These are phyloP conservation scores for Philantomba maxwellii DNA, from an alignment of 2,113 vertebrate genomes.

Conservation along the genomic window DNA sequence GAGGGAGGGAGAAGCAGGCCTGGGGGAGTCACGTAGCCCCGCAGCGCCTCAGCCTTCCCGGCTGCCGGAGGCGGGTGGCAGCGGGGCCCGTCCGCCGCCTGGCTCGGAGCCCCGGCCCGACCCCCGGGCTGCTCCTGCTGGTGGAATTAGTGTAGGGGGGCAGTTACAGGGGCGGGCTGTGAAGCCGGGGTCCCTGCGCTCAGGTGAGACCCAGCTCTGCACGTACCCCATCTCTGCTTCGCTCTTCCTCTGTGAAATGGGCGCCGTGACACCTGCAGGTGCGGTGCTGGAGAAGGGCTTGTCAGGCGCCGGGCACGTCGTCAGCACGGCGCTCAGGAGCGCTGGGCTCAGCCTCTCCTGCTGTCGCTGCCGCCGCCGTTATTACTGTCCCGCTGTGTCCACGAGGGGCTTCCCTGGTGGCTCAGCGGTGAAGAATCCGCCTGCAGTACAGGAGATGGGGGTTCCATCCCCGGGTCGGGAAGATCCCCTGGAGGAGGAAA, in stretches of 20 bases:
- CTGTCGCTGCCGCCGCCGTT: background rate
- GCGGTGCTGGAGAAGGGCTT: background rate
- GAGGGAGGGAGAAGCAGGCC: background rate
- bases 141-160: background rate
- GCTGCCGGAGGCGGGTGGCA: background rate
- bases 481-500: background rate
- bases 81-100: background rate
- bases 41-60: background rate
- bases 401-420: background rate
- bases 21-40: background rate
- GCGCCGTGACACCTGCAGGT: background rate
- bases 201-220: background rate
- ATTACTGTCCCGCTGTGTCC: background rate
- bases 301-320: background rate
- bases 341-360: background rate
- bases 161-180: background rate
- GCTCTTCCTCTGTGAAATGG: background rate
- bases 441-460: background rate
- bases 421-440: background rate
- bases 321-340: background rate
- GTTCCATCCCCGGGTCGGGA: background rate
- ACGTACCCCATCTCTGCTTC: too few species aligned
- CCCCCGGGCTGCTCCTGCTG: background rate
- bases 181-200: background rate
- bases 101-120: background rate